A percentile compares a stretch with the other conserved stretches of the same genome.
Evolutionary conservation across 2,113 vertebrate genomes (phyloP).

Genomic region (Rhinichthys klamathensis): DNA sequence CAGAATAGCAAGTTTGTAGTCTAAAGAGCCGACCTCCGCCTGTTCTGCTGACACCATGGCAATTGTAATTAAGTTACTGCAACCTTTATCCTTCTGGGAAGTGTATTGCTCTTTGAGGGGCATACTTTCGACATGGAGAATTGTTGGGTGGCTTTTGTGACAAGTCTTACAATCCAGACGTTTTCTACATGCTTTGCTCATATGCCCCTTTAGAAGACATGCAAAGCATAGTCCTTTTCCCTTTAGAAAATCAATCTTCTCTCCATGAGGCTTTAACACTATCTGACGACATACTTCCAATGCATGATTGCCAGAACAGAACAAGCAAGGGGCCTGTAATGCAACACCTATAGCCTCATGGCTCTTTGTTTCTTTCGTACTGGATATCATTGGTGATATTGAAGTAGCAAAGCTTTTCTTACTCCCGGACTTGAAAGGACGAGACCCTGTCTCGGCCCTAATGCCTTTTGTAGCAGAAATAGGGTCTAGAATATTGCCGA

Average conservation of each 20-base stretch:
- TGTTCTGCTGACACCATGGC: background rate
- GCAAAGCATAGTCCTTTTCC: too few species aligned
- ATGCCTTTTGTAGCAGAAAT: background rate
- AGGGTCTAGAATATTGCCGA: background rate
- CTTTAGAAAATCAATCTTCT: too few species aligned
- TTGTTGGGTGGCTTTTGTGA: too few species aligned
- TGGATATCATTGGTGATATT: background rate
- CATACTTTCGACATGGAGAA: too few species aligned
- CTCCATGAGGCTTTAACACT: background rate
- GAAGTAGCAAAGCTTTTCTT: background rate
- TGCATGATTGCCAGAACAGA: background rate
- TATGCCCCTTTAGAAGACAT: too few species aligned
- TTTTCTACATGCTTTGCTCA: too few species aligned
- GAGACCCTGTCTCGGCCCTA: background rate
- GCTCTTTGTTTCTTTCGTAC: background rate
- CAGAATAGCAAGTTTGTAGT: background rate
- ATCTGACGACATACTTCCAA: background rate
- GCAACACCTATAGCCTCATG: background rate
- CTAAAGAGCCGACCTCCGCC: background rate
- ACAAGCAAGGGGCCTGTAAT: background rate
- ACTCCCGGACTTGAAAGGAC: background rate
- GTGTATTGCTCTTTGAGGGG: too few species aligned
- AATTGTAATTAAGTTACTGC: background rate
- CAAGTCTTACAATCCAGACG: too few species aligned
- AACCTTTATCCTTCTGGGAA: too few species aligned